Evolutionary conservation across 2,888 invertebrate species (phyloP).

Genomic region (Sinotaia quadrata): DNA sequence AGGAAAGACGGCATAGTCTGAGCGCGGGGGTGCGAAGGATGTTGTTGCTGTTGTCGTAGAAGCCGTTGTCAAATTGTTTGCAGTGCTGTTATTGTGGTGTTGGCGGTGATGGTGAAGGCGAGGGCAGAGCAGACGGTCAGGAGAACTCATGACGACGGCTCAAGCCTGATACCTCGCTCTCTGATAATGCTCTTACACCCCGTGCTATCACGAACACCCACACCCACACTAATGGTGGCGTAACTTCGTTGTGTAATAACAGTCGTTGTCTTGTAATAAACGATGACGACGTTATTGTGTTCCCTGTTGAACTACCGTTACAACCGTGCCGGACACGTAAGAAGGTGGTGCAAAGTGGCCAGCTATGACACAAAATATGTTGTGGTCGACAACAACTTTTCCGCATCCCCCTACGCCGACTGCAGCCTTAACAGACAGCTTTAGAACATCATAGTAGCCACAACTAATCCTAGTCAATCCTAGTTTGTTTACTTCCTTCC

Average conservation of each 20-base stretch:
- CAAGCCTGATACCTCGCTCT: not conserved
- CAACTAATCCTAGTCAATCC: too few species aligned
- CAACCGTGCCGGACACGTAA: too few species aligned
- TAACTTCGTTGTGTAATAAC: not conserved
- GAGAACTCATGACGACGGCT: constrained; percentile 25
- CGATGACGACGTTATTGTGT: not conserved
- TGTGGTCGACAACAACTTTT: not conserved
- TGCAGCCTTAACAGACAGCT: constrained; percentile 2
- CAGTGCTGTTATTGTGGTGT: constrained; percentile 4
- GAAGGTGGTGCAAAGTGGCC: too few species aligned
- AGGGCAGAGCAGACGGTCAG: not conserved
- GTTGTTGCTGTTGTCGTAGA: constrained; percentile 10
- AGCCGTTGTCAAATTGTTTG: constrained; percentile 1
- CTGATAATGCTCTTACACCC: not conserved
- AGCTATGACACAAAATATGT: too few species aligned
- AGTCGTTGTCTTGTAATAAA: not conserved
- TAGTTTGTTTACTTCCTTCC: not conserved
- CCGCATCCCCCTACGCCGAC: constrained; percentile 21
- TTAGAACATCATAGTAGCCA: constrained; percentile 4
- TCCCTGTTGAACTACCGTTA: too few species aligned
- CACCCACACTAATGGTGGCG: not conserved
- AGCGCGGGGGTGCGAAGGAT: not conserved
- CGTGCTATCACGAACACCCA: constrained; percentile 2
- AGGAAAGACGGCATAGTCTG: constrained; percentile 9
- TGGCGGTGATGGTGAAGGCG: not conserved